Base-by-base conservation (phyloP, 2,113 vertebrate species). In the Craseonycteris thonglongyai region DNA sequence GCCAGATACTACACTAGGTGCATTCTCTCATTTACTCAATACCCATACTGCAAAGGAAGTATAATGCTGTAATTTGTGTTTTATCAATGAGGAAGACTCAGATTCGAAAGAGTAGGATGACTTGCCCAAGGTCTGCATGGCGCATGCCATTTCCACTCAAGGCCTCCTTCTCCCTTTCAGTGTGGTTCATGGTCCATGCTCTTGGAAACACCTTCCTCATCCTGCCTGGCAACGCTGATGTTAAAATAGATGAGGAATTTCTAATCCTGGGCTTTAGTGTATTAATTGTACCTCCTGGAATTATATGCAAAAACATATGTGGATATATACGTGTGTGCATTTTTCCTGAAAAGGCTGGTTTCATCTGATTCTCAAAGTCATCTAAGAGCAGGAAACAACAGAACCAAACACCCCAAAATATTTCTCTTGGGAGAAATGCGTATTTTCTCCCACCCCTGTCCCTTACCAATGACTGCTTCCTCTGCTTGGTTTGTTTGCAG, bases 291-390 rank as follows among this genome's bases (percentile, higher is more conserved):
- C 3, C 26, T 45, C 71, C 51, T 47, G 76, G 59, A 54, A 63
- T 83, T 24, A 33, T 2, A 45, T 5, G 51, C 22, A 65, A 15
- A 65, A 42, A n/a, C n/a, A 18, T 0, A 4, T 15, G 28, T 56
- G 66, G 6, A 2, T 42, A 69, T 45, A 24, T 38, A 42, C 28
- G 6, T 33, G 26, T 69, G 72, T 47, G 6, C 56, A 0, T 84
- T 83, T 90, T 75, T 71, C 92, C 92, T 35, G 19, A 56, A 65
- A 88, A 92, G 33, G 35, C 58, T 30, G 11, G 6, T 79, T 74
- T 69, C 10, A 21, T 69, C 11, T 19, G 30, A 80, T 84, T 81
- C 42, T 86, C 26, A 35, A 72, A 65, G 58, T 74, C 69, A 40
- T 15, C 22, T 49, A 18, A 16, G 38, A 35, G 35, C 22, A 33